Evolutionary conservation across 2,888 invertebrate genomes (phyloP), one percentile per base, ranked within the genome.

Genomic region (Stenodema calcarata): DNA sequence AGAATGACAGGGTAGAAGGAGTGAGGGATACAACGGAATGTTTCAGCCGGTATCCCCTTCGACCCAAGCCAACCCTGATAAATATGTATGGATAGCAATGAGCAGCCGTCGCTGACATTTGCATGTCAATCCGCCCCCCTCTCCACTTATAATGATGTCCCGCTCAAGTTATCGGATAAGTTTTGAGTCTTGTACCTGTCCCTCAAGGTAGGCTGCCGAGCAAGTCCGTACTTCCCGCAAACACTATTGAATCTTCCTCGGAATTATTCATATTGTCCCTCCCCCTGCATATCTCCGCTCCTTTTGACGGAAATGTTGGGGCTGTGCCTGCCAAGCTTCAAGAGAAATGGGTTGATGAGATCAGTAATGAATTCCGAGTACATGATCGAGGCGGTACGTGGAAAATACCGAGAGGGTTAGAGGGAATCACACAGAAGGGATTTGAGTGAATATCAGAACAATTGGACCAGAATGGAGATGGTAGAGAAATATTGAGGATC

Each of bases 51-150:
- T 18, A 42, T 27, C 0, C n/a, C 30, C 47, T 28, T 62, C 16
- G 54, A 54, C n/a, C 69, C 70, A 18, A 35, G 18, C 82, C 80
- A 78, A 47, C 54, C 54, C 69, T 82, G 82, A 82, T 82, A 82
- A 82, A 82, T 82, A 82, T 82, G 69, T 82, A 69, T 82, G 82
- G 82, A 82, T 62, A 62, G 82, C 62, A 62, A 82, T 82, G 81
- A 54, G 81, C 35, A 69, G 62, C 42, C 82, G 41, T 41, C 18
- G 18, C 69, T n/a, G 62, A 69, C n/a, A 82, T 82, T 82, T 82
- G 69, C 82, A 69, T 82, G 81, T 82, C 69, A 69, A 69, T 82
- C 69, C 69, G 0, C 70, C 27, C n/a, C 23, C n/a, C 23, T 27
- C 82, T 18, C 42, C 41, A 82, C 42, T 82, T 82, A 69, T 82